Percentiles rank a stretch among this genome's conserved stretches.
Evolutionary conservation across 1,140 invertebrate species (phyloP).

Genomic region (Hyphantria cunea): DNA sequence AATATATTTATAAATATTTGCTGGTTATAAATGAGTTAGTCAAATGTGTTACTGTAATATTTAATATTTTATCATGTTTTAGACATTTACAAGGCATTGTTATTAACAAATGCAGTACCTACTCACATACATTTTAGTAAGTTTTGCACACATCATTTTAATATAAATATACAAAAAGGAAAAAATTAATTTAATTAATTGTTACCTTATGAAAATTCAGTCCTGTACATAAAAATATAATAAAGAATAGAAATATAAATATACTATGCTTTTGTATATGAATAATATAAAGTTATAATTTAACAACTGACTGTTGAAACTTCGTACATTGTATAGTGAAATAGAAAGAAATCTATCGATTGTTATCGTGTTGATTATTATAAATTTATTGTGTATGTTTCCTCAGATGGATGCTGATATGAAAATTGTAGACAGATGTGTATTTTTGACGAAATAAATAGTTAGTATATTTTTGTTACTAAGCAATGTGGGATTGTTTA

Average conservation of each 20-base stretch:
- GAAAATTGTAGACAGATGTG: constrained; percentile 65
- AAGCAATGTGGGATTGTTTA: constrained; percentile 70
- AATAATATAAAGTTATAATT: constrained; percentile 67
- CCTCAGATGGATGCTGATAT: constrained; percentile 70
- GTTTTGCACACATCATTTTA: background rate
- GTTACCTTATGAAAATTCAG: constrained; percentile 15
- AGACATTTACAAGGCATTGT: constrained; percentile 6
- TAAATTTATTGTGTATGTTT: constrained; percentile 78
- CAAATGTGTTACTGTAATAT: too few species aligned
- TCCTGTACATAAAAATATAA: constrained; percentile 39
- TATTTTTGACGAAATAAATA: constrained; percentile 78
- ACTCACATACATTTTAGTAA: constrained; percentile 16
- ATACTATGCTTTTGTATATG: constrained; percentile 71
- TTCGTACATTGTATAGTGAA: constrained; percentile 74
- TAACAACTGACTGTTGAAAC: constrained; percentile 73
- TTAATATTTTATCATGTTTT: background rate
- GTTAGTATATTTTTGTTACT: constrained; percentile 77
- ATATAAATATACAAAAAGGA: background rate
- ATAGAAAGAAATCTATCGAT: constrained; percentile 72
- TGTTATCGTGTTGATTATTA: constrained; percentile 79
- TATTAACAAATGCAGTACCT: background rate
- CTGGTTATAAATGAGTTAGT: too few species aligned
- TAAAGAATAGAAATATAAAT: constrained; percentile 41
- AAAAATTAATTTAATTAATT: background rate
- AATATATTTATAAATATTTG: too few species aligned